Base-by-base conservation (phyloP, 2,888 invertebrate species). In the Philaethria dido region DNA sequence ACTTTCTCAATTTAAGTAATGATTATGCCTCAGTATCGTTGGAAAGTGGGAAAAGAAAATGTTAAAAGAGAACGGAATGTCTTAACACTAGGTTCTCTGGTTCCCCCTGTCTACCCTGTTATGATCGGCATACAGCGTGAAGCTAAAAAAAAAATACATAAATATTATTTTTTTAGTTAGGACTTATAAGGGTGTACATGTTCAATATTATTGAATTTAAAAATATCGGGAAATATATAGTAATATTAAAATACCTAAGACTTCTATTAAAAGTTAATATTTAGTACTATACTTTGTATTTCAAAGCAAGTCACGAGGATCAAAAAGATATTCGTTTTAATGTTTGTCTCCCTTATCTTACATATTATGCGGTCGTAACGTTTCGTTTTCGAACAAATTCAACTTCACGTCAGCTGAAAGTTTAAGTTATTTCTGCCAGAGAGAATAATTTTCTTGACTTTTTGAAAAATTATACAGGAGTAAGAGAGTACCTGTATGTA, bases 261-360 rank as follows among this genome's bases (percentile, higher is more conserved):
- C 1, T n/a, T 3, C 14, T 16, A 16, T 6, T 29, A n/a, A 52
- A 52, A 4, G 14, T 9, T n/a, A 52, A 3, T 8, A 52, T 25
- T 52, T 33, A 13, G 52, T 33, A 36, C 42, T 22, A 62, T 22
- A 25, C 36, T n/a, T n/a, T n/a, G n/a, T n/a, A 16, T 62, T 66
- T 66, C 66, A 42, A n/a, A 54, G 13, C 45, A n/a, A 6, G 61
- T 66, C 55, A n/a, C 42, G 18, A 22, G 39, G 45, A 62, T 62
- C 48, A 66, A 55, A 55, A 39, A 45, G 45, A 66, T 62, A 57
- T 66, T 57, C 55, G 45, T 62, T 57, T 62, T 66, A 62, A 66
- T 39, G 13, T 39, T 13, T 11, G 13, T n/a, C n/a, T n/a, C 39
- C 48, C 47, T 66, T 39, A 62, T 33, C 47, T 66, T 39, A 62